Conservation (phyloP, 2,888 invertebrate species). For the Bellardia bayeri region DNA sequence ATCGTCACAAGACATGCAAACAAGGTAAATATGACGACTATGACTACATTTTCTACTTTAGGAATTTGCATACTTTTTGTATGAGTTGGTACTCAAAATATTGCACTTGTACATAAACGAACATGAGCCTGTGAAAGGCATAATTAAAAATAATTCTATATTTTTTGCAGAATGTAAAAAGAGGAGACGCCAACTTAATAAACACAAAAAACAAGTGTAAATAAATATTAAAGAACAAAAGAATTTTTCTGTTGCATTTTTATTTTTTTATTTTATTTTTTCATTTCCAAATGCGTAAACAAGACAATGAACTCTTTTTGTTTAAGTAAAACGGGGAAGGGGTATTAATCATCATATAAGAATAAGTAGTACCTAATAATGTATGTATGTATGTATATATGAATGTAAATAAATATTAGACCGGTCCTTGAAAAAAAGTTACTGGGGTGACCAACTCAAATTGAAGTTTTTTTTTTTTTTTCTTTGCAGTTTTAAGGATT, state of each 20-base stretch:
- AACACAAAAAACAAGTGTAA: slow-evolving; percentile 37
- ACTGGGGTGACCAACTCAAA: too few relatives aligned
- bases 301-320: slow-evolving; percentile 36
- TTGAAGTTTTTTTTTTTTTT: too few relatives aligned
- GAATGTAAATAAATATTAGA: too few relatives aligned
- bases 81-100: neutral
- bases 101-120: neutral
- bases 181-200: slow-evolving; percentile 14
- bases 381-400: too few relatives aligned
- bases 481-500: too few relatives aligned
- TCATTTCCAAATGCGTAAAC: slow-evolving; percentile 38
- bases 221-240: slow-evolving; percentile 37
- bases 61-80: slow-evolving; percentile 55
- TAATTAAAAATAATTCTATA: slow-evolving; percentile 56
- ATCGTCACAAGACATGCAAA: slow-evolving; percentile 43
- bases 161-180: slow-evolving; percentile 5
- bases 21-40: too few relatives aligned
- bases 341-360: neutral
- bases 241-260: neutral
- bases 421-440: too few relatives aligned
- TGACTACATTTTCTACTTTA: slow-evolving; percentile 9
- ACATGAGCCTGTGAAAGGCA: slow-evolving; percentile 1
- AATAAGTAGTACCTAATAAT: neutral
- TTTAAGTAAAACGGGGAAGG: neutral
- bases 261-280: neutral